Conservation (phyloP, 2,888 invertebrate species). For the Odontothrips loti region DNA sequence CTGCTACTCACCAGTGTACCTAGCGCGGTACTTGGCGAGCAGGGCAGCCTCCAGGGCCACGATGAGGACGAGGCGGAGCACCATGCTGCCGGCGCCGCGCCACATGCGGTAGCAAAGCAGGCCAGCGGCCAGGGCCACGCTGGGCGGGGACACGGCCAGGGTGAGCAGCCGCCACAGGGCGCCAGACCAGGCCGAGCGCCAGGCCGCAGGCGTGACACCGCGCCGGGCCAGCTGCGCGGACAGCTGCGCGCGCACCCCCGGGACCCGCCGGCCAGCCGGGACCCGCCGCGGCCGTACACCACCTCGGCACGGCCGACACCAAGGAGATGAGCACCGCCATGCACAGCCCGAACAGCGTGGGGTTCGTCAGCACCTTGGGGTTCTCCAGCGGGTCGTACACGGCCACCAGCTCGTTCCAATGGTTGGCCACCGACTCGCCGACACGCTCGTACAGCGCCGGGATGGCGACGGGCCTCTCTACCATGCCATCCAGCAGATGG, state of each 20-base stretch:
- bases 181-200: not conserved
- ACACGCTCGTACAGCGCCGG: slow-evolving; percentile 58
- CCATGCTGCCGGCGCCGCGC: slow-evolving; percentile 19
- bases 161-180: not conserved
- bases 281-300: not conserved
- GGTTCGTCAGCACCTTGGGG: slow-evolving; percentile 45
- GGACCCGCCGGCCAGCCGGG: not conserved
- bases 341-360: not conserved
- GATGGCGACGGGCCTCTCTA: slow-evolving; percentile 34
- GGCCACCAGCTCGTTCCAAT: slow-evolving; percentile 76
- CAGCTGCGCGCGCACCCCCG: not conserved
- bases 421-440: slow-evolving; percentile 63
- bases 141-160: slow-evolving; percentile 4
- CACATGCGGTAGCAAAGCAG: not conserved
- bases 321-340: slow-evolving; percentile 31
- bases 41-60: slow-evolving; percentile 1
- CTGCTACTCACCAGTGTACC: not conserved
- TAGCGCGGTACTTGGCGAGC: slow-evolving; percentile 8
- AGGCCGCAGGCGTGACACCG: not conserved
- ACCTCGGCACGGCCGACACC: slow-evolving; percentile 25
- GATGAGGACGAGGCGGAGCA: not conserved
- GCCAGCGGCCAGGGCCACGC: not conserved
- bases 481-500: slow-evolving; percentile 4
- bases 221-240: not conserved
- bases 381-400: slow-evolving; percentile 73